Base-by-base conservation (phyloP, 30 jellyfish, hydroid and myxozoan genomes). In the Aurelia coerulea region DNA sequence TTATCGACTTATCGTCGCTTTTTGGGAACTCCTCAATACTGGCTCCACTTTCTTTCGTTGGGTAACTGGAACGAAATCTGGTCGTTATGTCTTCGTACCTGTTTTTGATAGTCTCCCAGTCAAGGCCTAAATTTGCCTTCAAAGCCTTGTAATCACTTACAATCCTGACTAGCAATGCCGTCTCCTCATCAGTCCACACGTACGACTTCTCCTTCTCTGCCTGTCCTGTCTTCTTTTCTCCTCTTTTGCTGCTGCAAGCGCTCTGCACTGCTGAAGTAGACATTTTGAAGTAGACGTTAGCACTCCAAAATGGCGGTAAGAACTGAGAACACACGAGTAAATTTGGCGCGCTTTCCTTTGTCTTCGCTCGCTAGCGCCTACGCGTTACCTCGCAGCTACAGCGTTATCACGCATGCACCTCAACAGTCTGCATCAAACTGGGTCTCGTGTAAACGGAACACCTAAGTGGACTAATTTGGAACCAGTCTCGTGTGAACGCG, bases 141-240 rank as follows among this genome's bases (percentile, higher is more conserved):
- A 29, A 49, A 32, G 54, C 23, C 74, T 76, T 76, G 74, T 76
- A 76, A 17, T 76, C 86, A 52, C 6, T 0, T 10, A 76, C 59
- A 0, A 76, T 54, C 29, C 29, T 29, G n/a, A 76, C 76, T 15
- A 76, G 74, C 86, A 76, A 76, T 23, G 86, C 86, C 5, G 86
- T 60, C 15, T 76, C 75, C 53, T 76, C 86, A 53, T 76, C 86
- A 2, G 86, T 76, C 77, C 86, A 76, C 16, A 54, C 74, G 15
- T 11, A 54, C 4, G 51, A n/a, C 59, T 76, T 76, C 51, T 76
- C 86, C 2, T 15, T 72, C 58, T 67, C 78, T 67, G 51, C 16
- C 18, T 67, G 23, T 67, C 5, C 50, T 70, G 9, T 15, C 6
- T n/a, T n/a, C n/a, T 39, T 70, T 29, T 17, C 32, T 17, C 51